Evolutionary conservation across 2,113 vertebrate genomes (phyloP).

Genomic region (Chaetura pelagica): DNA sequence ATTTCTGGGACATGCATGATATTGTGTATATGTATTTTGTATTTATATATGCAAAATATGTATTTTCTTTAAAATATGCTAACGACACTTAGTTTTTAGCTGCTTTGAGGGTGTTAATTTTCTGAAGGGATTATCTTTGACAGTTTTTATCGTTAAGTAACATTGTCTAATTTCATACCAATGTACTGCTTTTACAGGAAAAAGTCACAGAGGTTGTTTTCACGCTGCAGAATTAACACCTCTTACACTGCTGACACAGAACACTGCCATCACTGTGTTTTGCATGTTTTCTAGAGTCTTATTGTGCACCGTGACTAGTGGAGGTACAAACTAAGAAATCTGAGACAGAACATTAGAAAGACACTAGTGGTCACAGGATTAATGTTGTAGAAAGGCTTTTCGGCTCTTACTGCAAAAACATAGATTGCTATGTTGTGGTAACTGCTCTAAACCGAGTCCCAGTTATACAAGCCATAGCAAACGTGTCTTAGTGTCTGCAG

Average conservation of each 20-base stretch:
- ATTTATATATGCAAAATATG: neutral
- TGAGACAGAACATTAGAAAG: neutral
- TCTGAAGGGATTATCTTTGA: neutral
- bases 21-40: neutral
- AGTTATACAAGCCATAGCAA: neutral
- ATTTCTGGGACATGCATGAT: neutral
- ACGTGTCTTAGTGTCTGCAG: neutral
- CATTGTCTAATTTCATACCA: neutral
- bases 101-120: neutral
- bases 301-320: neutral
- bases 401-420: neutral
- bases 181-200: neutral
- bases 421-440: rapidly evolving
- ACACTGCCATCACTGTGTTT: no score
- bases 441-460: neutral
- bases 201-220: neutral
- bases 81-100: neutral
- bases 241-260: neutral
- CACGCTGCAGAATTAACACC: neutral
- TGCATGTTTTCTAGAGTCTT: neutral
- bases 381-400: neutral
- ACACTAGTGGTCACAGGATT: rapidly evolving
- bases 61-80: neutral
- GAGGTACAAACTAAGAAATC: neutral
- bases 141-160: neutral